Conservation (phyloP, 1,140 invertebrate species). For the Condylostylus longicornis region DNA sequence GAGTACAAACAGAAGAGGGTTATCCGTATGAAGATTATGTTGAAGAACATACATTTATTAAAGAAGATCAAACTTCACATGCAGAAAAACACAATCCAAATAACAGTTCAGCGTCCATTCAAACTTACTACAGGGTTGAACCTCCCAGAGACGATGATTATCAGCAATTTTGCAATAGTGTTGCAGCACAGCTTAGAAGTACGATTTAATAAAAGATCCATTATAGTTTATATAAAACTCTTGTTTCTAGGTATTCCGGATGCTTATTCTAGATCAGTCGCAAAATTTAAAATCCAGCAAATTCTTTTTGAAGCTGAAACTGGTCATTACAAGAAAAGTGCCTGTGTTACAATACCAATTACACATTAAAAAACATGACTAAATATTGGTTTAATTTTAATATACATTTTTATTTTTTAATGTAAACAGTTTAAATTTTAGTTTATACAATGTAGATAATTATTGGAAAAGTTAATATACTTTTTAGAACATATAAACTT, state of each 20-base stretch:
- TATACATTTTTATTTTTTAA: no score
- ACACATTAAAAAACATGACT: neutral
- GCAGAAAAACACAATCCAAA: neutral
- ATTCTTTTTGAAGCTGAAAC: constrained; percentile 25
- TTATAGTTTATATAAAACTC: no score
- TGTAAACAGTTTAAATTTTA: no score
- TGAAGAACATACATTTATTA: neutral
- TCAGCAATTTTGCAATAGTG: constrained; percentile 19
- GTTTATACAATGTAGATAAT: no score
- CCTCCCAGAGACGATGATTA: constrained; percentile 14
- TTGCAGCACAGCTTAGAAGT: constrained; percentile 20
- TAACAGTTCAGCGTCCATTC: neutral
- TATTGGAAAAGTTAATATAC: neutral
- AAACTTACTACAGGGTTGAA: neutral
- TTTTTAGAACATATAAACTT: neutral
- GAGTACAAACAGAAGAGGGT: neutral
- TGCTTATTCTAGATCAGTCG: constrained; percentile 20
- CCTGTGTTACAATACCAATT: constrained; percentile 1
- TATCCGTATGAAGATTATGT: neutral
- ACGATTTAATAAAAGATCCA: no score
- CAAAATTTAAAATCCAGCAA: constrained; percentile 25
- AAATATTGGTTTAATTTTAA: no score
- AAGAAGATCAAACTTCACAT: neutral
- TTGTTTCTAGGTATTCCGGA: constrained; percentile 18
- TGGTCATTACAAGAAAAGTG: constrained; percentile 15